Evolutionary conservation across 1,140 invertebrate genomes (phyloP), one percentile per base, ranked within the genome.

Genomic region (Diabrotica virgifera): DNA sequence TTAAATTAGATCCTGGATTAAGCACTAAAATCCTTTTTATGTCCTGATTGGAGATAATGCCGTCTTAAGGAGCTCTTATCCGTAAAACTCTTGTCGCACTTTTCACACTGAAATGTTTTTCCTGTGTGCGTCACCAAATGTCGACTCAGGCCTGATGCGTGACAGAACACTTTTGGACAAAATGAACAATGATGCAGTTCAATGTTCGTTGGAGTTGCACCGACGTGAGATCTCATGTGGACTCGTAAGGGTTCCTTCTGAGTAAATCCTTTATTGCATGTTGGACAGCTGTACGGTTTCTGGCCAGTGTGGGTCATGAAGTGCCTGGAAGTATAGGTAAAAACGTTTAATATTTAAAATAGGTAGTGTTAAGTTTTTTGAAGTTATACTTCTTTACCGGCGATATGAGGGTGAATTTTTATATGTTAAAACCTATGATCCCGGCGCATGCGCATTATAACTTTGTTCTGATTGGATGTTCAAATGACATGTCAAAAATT

Each of bases 301-400:
- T 89, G 85, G 62, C 93, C 92, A 0, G 89, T 90, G 73, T 96
- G 93, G n/a, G 89, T 90, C 76, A 93, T 87, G 68, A 91, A 84
- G 79, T 96, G 94, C 0, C 92, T 85, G 36, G 89, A 83, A 46
- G 6, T 46, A 46, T 8, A 46, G 8, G 0, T 10, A 5, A 10
- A 46, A 46, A 46, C n/a, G n/a, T 10, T 46, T n/a, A n/a, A 46
- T 46, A 8, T 10, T 5, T 46, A 24, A 24, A 24, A 24, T 24
- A 24, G 4, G 24, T 24, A 24, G 24, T 24, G 4, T 24, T n/a
- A n/a, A n/a, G n/a, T n/a, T n/a, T n/a, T n/a, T n/a, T n/a, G n/a
- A n/a, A n/a, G n/a, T n/a, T n/a, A n/a, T n/a, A n/a, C n/a, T n/a
- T n/a, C n/a, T n/a, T n/a, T n/a, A n/a, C n/a, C n/a, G n/a, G n/a